A percentile compares a stretch with the other conserved stretches of the same genome.
Evolutionary conservation across 2,113 vertebrate species (phyloP).

Genomic region (Sterna hirundo): DNA sequence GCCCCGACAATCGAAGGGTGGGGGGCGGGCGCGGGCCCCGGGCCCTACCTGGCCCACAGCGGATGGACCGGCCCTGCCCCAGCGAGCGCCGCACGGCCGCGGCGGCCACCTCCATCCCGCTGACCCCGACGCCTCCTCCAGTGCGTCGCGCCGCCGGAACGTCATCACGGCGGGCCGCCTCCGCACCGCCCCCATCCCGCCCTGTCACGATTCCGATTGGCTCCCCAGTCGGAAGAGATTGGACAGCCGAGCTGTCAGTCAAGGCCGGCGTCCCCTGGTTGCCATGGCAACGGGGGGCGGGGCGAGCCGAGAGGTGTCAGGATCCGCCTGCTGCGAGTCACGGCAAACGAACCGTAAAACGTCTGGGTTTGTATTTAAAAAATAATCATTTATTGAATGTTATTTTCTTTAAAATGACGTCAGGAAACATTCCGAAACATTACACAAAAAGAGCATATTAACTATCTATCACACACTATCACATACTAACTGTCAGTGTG

Average conservation of each 20-base stretch:
- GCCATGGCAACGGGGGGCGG: background rate
- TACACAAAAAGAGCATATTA: too few species aligned
- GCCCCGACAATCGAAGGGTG: background rate
- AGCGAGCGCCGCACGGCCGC: background rate
- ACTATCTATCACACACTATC: background rate
- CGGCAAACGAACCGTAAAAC: too few species aligned
- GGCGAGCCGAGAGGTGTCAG: background rate
- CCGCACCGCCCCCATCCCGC: background rate
- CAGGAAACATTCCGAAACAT: background rate
- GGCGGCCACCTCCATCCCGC: background rate
- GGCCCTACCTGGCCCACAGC: background rate
- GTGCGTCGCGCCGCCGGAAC: fast-evolving
- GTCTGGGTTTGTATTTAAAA: fast-evolving
- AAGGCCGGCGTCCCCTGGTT: background rate
- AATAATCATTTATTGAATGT: background rate
- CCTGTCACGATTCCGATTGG: background rate
- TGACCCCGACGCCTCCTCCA: fast-evolving
- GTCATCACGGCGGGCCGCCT: background rate
- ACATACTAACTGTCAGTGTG: fast-evolving
- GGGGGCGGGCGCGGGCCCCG: background rate
- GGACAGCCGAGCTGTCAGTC: background rate
- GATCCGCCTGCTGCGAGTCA: background rate
- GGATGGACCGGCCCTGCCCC: background rate
- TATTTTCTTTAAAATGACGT: fast-evolving
- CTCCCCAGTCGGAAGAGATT: background rate